phyloP scores from a whole-genome alignment of 2,113 vertebrate species.

The Callaeas wilsoni region DNA sequence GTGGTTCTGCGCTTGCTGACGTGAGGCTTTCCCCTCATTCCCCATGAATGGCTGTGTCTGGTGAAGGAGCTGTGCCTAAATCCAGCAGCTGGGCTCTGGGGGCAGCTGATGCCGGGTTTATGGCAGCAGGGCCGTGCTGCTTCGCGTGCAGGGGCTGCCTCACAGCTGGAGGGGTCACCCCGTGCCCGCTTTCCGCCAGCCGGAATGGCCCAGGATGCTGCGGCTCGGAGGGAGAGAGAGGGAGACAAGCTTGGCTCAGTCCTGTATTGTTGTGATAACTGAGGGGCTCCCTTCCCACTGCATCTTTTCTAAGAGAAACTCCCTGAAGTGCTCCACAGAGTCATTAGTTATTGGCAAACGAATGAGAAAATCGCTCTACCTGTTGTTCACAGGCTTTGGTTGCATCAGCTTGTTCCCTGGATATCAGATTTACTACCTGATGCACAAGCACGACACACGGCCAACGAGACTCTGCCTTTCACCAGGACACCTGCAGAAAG shows the following conservation, averaged over 20 bases:
- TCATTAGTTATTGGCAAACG: not conserved
- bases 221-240: not conserved
- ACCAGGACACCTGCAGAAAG: not conserved
- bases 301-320: not conserved
- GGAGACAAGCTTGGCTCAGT: not conserved
- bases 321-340: not conserved
- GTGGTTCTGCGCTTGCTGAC: not conserved
- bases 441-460: rapidly evolving
- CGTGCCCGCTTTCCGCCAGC: not conserved
- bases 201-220: not conserved
- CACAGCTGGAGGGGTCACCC: constrained; percentile 29
- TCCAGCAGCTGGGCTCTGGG: constrained; percentile 12
- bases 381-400: not conserved
- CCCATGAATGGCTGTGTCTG: not conserved
- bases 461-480: not conserved
- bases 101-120: not conserved
- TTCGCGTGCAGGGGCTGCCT: not conserved
- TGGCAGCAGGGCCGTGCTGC: not conserved
- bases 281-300: not conserved
- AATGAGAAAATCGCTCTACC: not conserved
- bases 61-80: not conserved
- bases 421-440: not conserved
- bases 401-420: not conserved
- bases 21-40: not conserved
- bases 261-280: rapidly evolving